Evolutionary conservation across 2,797 vertebrate species (phyloP), one percentile per base, ranked within the genome.

Genomic region (Bradypodion pumilum): DNA sequence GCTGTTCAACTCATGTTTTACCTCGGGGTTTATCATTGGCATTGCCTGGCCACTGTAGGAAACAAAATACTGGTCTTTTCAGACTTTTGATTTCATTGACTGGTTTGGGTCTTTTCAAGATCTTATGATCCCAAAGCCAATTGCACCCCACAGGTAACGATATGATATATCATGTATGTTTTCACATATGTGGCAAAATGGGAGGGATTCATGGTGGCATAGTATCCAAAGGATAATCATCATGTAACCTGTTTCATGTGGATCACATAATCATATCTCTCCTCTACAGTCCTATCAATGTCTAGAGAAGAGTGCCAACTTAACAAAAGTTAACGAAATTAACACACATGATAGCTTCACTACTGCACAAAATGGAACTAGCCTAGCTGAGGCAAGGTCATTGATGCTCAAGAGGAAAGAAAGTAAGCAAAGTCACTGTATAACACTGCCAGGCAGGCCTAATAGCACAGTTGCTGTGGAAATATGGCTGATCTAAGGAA

Each of bases 111-210:
- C 35, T 25, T 52, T 70, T 69, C 37, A 69, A 37, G 66, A 37
- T 5, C 37, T 16, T 15, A 40, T 69, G 25, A 25, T 35, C 25
- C 52, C 7, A 29, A 27, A 1, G 7, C 37, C 52, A 60, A 7
- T 44, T 29, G 60, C 37, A 5, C 23, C 29, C 27, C 5, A 21
- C 49, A 59, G 79, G 9, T 63, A 74, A 40, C 7, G 0, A 60
- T 40, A 49, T 44, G 12, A n/a, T n/a, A n/a, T n/a, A n/a, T n/a
- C n/a, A n/a, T n/a, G n/a, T n/a, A n/a, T n/a, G n/a, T n/a, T n/a
- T n/a, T n/a, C n/a, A n/a, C n/a, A n/a, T n/a, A 13, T 56, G 29
- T 4, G 2, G 42, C 29, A 0, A 0, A 2, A 7, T 25, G 65
- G 46, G 25, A 56, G 7, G 29, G 81, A 37, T 68, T 86, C 66